Conservation (phyloP, 2,797 vertebrate genomes). For the Choloepus didactylus region DNA sequence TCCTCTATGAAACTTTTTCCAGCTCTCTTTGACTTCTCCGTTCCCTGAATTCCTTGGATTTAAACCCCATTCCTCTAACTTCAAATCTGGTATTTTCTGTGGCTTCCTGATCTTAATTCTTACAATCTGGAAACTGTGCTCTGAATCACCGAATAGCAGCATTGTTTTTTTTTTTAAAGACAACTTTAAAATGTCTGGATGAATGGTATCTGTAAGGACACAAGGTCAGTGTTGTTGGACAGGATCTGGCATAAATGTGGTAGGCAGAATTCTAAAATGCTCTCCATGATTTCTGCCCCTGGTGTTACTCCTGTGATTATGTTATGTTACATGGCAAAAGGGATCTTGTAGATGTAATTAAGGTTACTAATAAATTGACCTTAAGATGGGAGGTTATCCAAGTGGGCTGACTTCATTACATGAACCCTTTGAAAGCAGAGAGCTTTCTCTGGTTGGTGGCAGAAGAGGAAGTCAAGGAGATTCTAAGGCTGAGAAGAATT, state of each 20-base stretch:
- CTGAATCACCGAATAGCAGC: not conserved
- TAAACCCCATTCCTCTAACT: not conserved
- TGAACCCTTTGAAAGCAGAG: not conserved
- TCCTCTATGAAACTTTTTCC: not conserved
- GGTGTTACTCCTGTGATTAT: not conserved
- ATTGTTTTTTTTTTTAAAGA: constrained; percentile 20
- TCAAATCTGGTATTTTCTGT: constrained; percentile 12
- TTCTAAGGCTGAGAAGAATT: not conserved
- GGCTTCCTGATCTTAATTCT: not conserved
- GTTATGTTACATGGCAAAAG: not conserved
- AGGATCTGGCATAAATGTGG: not conserved
- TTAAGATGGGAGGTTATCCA: not conserved
- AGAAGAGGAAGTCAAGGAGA: not conserved
- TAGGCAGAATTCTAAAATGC: not conserved
- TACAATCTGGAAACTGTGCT: not conserved
- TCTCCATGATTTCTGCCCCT: not conserved
- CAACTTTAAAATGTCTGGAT: not conserved
- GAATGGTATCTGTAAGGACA: not conserved
- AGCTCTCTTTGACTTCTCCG: not conserved
- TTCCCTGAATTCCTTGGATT: not conserved
- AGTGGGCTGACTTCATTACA: not conserved
- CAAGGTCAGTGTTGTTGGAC: not conserved
- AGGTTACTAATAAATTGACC: not conserved
- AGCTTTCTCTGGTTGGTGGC: not conserved
- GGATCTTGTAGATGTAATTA: constrained; percentile 14